Conservation (phyloP, 2,113 vertebrate species). For the Pavo muticus region DNA sequence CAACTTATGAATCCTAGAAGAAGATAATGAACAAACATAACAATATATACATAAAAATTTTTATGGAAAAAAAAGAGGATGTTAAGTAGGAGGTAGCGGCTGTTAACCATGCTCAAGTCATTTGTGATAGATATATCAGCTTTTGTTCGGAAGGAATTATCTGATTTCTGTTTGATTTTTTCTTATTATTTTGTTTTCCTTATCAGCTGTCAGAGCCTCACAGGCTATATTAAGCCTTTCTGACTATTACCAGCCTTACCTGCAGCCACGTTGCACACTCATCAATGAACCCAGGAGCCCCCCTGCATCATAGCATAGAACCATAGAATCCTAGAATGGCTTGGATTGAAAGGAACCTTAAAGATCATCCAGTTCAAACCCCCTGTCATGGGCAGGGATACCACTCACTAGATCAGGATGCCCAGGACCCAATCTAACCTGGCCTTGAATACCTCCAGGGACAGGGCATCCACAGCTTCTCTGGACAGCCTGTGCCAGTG, state of each 20-base stretch:
- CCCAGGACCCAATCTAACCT: too few relatives aligned
- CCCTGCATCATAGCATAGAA: neutral
- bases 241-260: neutral
- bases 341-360: too few relatives aligned
- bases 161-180: neutral
- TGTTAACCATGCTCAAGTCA: neutral
- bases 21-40: neutral
- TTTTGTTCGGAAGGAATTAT: neutral
- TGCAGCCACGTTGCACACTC: neutral
- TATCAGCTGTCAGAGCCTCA: fast-evolving
- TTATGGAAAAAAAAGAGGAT: neutral
- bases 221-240: neutral
- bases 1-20: neutral
- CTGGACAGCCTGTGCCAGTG: neutral
- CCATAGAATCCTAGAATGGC: too few relatives aligned
- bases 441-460: too few relatives aligned
- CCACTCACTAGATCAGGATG: too few relatives aligned
- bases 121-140: neutral
- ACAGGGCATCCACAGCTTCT: neutral
- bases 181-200: too few relatives aligned
- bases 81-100: neutral
- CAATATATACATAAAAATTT: neutral
- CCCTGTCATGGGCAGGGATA: too few relatives aligned
- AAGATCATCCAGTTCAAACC: too few relatives aligned
- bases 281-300: neutral